Percentiles rank a stretch among this genome's conserved stretches.
Evolutionary conservation across 37 sponge, comb jelly and placozoan genomes (phyloP).

Genomic region (Petrosia ficiformis): DNA sequence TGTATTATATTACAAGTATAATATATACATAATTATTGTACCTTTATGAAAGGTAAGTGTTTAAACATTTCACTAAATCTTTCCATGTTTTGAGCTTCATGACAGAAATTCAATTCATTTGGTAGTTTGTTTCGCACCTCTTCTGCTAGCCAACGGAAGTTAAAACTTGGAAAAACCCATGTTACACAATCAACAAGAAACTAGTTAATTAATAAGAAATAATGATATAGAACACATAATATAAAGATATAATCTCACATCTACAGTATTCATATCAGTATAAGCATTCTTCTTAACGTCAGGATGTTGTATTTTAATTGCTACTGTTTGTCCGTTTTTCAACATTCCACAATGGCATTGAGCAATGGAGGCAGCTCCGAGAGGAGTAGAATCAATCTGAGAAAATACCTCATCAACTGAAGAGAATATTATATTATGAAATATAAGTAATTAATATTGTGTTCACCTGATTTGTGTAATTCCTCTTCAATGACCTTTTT

Average conservation of each 20-base stretch:
- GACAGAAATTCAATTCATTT: constrained; percentile 78
- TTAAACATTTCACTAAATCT: constrained; percentile 62
- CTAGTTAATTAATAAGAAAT: constrained; percentile 17
- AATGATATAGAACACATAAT: too few species aligned
- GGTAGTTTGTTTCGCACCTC: constrained; percentile 83
- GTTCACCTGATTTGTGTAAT: constrained; percentile 48
- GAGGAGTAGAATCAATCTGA: constrained; percentile 53
- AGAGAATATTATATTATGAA: not conserved
- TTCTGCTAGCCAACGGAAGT: constrained; percentile 84
- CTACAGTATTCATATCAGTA: constrained; percentile 78
- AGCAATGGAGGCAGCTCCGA: constrained; percentile 88
- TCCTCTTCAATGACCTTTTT: constrained; percentile 72
- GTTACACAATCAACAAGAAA: constrained; percentile 73
- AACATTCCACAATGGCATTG: constrained; percentile 83
- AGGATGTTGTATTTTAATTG: constrained; percentile 92
- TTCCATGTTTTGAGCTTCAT: constrained; percentile 87
- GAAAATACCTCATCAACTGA: constrained; percentile 68
- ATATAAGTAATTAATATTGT: not conserved
- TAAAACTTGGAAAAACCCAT: constrained; percentile 77
- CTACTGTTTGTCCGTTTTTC: constrained; percentile 67
- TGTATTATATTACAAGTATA: too few species aligned
- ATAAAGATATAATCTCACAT: constrained; percentile 31
- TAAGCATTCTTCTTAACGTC: constrained; percentile 75
- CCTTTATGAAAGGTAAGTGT: not conserved
- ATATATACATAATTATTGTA: too few species aligned